Percentiles rank a stretch among this genome's conserved stretches.
Evolutionary conservation across 2,888 invertebrate genomes (phyloP).

Genomic region (Drosophila anceps): DNA sequence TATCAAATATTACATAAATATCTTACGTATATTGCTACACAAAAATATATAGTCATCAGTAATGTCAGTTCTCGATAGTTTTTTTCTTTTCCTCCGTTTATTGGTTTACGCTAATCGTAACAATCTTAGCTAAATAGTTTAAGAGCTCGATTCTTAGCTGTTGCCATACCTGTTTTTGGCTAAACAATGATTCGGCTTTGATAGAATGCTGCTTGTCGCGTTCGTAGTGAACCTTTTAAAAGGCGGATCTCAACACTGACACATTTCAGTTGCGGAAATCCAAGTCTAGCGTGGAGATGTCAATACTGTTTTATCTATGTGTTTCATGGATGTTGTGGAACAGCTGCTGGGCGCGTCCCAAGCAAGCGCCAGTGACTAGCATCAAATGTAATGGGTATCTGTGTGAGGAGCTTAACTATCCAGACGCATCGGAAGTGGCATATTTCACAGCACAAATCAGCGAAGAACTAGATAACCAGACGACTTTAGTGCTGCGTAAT

Average conservation of each 20-base stretch:
- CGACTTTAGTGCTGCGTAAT: conserved; percentile 45
- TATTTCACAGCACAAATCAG: conserved; percentile 32
- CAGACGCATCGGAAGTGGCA: conserved; percentile 43
- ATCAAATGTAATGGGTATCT: conserved; percentile 43
- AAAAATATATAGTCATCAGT: neutral
- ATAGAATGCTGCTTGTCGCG: conserved; percentile 24
- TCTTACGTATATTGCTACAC: neutral
- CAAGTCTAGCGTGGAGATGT: conserved; percentile 44
- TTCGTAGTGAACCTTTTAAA: conserved; percentile 26
- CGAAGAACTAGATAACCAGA: conserved; percentile 16
- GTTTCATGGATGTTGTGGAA: conserved; percentile 23
- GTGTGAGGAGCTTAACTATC: conserved; percentile 42
- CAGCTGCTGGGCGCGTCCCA: conserved; percentile 13
- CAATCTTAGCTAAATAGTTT: conserved; percentile 14
- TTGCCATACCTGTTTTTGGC: conserved; percentile 40
- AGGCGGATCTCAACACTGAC: conserved; percentile 47
- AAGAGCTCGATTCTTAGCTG: conserved; percentile 8
- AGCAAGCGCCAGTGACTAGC: conserved; percentile 32
- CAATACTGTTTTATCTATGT: conserved; percentile 26
- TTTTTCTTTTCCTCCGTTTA: neutral
- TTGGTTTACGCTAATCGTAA: neutral
- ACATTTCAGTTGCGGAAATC: conserved; percentile 52
- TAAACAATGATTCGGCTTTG: conserved; percentile 21
- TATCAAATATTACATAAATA: neutral
- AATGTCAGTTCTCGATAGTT: neutral